Percentiles rank a stretch among this genome's conserved stretches.
Conservation (phyloP, 2,888 invertebrate genomes). For the Ichneumoninae sp. region DNA sequence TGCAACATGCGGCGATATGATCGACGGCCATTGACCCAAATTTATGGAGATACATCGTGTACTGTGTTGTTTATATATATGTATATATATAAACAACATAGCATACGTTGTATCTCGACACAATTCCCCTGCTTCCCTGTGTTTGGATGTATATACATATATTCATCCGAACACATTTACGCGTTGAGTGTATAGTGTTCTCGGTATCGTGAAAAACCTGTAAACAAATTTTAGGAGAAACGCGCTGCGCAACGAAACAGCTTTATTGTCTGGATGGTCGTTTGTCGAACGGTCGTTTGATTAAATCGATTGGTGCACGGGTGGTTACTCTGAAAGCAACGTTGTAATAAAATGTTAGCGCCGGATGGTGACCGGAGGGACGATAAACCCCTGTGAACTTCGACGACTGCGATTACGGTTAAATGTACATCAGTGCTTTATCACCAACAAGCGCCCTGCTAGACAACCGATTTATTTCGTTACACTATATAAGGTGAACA, state of each 20-base stretch:
- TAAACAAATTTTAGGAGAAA: conserved; percentile 5
- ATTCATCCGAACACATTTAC: not conserved
- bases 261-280: not conserved
- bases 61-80: not conserved
- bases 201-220: not conserved
- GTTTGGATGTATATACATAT: not conserved
- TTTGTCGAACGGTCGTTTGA: conserved; percentile 7
- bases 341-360: not conserved
- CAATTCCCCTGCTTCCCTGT: no score
- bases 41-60: not conserved
- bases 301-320: not conserved
- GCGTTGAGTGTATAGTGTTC: not conserved
- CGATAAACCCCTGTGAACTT: not conserved
- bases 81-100: not conserved
- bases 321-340: not conserved
- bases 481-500: not conserved
- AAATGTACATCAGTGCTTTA: not conserved
- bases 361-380: not conserved
- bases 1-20: conserved; percentile 2
- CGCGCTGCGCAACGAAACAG: not conserved
- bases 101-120: no score
- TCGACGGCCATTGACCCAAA: not conserved
- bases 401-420: not conserved
- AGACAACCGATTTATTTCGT: not conserved
- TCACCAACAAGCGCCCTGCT: not conserved